Conservation (phyloP, 2,888 invertebrate species). For the Hypomecis atomaria region DNA sequence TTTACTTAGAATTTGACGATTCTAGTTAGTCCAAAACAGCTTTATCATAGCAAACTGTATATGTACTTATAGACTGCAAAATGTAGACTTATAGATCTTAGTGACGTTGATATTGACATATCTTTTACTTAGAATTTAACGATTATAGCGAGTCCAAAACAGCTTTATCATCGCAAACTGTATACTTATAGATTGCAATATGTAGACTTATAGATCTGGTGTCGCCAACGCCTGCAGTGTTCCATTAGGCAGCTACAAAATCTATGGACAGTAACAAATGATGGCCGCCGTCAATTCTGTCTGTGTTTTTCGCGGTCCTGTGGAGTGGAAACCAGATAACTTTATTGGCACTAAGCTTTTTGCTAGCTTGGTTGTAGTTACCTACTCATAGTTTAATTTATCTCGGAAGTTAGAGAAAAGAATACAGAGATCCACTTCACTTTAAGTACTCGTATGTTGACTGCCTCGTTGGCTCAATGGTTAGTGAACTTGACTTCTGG, state of each 20-base stretch:
- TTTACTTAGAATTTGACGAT: too few species aligned
- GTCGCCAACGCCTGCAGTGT: slow-evolving; percentile 33
- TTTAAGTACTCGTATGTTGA: too few species aligned
- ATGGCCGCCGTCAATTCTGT: slow-evolving; percentile 50
- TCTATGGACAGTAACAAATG: slow-evolving; percentile 48
- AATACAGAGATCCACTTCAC: too few species aligned
- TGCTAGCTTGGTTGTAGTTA: neutral
- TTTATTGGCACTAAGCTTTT: slow-evolving; percentile 20
- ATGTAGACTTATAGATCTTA: neutral
- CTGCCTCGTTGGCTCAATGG: too few species aligned
- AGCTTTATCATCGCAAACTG: neutral
- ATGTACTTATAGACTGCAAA: neutral
- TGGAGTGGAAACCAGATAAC: slow-evolving; percentile 56
- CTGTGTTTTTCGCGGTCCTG: slow-evolving; percentile 44
- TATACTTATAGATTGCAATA: neutral
- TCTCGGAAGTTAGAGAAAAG: neutral
- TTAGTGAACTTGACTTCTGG: too few species aligned
- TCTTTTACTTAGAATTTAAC: too few species aligned
- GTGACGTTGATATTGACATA: too few species aligned
- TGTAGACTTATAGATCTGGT: neutral
- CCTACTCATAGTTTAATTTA: neutral
- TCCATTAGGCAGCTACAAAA: slow-evolving; percentile 38
- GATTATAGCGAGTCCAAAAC: neutral
- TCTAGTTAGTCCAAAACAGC: neutral
- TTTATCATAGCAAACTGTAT: neutral